Evolutionary conservation across 1,140 invertebrate species (phyloP).

Genomic region (Caerostris darwini): DNA sequence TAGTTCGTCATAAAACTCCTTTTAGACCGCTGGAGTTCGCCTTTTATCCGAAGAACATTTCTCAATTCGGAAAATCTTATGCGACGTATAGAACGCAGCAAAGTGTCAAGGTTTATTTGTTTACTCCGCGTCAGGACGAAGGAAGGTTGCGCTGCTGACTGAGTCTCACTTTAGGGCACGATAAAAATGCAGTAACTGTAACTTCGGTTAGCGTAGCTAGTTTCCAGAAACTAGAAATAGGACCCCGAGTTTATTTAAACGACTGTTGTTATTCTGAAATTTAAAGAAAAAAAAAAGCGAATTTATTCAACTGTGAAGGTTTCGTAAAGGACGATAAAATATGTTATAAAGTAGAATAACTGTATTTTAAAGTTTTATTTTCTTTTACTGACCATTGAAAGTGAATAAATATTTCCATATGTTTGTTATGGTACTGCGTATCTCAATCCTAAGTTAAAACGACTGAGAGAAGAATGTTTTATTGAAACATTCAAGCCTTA

Average conservation of each 20-base stretch:
- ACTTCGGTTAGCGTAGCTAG: constrained; percentile 1
- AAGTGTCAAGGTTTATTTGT: constrained; percentile 65
- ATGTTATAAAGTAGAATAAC: background rate
- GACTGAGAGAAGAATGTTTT: too few species aligned
- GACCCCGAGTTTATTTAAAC: background rate
- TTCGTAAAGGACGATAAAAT: constrained; percentile 19
- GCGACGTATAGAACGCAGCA: constrained; percentile 29
- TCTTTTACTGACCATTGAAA: background rate
- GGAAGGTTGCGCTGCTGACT: background rate
- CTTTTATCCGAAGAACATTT: constrained; percentile 43
- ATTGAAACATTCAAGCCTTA: too few species aligned
- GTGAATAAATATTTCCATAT: background rate
- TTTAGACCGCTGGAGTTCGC: background rate
- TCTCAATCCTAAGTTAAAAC: too few species aligned
- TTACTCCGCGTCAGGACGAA: constrained; percentile 17
- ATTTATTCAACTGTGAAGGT: constrained; percentile 17
- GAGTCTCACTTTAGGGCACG: constrained; percentile 36
- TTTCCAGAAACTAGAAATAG: background rate
- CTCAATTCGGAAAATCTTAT: constrained; percentile 38
- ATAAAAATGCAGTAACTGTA: constrained; percentile 63
- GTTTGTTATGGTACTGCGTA: background rate
- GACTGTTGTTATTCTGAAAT: background rate
- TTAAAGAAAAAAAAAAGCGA: background rate
- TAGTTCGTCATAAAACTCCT: constrained; percentile 36
- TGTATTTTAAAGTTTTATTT: too few species aligned